Conservation (phyloP, 2,888 invertebrate species). For the Rhagium mordax region DNA sequence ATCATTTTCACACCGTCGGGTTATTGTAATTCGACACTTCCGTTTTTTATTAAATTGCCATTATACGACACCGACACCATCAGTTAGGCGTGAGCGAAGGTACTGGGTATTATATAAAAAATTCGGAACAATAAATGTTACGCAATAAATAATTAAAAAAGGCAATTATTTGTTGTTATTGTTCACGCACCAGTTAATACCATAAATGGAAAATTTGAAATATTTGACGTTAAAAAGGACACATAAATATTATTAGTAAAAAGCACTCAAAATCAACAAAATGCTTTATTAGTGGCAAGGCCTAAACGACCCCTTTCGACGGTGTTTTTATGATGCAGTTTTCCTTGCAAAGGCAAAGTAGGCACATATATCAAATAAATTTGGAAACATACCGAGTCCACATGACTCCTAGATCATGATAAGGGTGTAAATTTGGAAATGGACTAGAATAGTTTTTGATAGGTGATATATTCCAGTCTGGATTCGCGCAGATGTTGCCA, state of each 20-base stretch:
- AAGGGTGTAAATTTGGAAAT: slow-evolving; percentile 63
- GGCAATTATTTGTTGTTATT: too few species aligned
- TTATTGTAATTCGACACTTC: slow-evolving; percentile 69
- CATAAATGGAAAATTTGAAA: too few species aligned
- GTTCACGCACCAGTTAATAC: too few species aligned
- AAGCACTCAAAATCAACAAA: too few species aligned
- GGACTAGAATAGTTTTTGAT: slow-evolving; percentile 66
- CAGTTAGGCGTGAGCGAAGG: background rate
- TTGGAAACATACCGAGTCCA: slow-evolving; percentile 16
- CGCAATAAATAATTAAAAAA: too few species aligned
- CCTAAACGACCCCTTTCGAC: background rate
- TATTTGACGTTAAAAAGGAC: too few species aligned
- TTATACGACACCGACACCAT: slow-evolving; percentile 59
- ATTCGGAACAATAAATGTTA: background rate
- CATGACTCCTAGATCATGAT: slow-evolving; percentile 52
- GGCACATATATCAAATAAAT: slow-evolving; percentile 40
- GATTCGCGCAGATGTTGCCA: slow-evolving; percentile 64
- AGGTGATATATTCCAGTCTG: slow-evolving; percentile 65
- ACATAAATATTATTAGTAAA: too few species aligned
- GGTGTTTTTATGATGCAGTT: background rate
- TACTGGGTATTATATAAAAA: background rate
- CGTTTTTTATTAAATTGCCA: slow-evolving; percentile 69
- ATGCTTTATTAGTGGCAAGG: too few species aligned
- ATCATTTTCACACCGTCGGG: slow-evolving; percentile 68
- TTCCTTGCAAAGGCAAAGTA: slow-evolving; percentile 2